Conservation (phyloP, 2,797 vertebrate species). For the Pangasius sanitwongsei region DNA sequence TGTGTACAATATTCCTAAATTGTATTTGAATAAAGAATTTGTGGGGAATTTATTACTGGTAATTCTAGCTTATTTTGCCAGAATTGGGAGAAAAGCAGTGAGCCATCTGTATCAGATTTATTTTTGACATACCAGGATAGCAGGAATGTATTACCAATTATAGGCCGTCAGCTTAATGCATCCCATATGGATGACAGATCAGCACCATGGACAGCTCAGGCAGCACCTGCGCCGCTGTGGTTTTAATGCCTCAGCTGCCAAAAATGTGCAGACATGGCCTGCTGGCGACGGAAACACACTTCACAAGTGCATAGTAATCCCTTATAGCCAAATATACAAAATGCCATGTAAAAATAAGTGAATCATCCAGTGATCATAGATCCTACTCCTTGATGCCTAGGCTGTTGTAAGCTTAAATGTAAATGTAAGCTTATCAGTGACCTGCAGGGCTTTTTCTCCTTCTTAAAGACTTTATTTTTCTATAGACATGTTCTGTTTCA, state of each 20-base stretch:
- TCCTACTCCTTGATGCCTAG: slow-evolving; percentile 10
- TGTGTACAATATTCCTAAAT: background rate
- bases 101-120: slow-evolving; percentile 11
- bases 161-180: slow-evolving; percentile 21
- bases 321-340: slow-evolving; percentile 13
- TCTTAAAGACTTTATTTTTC: slow-evolving; percentile 39
- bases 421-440: background rate
- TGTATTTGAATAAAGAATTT: slow-evolving; percentile 11
- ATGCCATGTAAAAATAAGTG: background rate
- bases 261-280: slow-evolving; percentile 27
- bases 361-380: background rate
- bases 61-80: background rate
- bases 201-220: slow-evolving; percentile 51
- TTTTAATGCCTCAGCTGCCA: slow-evolving; percentile 34
- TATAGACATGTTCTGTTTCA: slow-evolving; percentile 32
- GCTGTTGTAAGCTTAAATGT: too few relatives aligned
- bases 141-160: slow-evolving; percentile 32
- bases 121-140: slow-evolving; percentile 27
- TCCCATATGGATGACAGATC: slow-evolving; percentile 42
- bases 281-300: slow-evolving; percentile 11
- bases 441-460: background rate
- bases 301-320: slow-evolving; percentile 2
- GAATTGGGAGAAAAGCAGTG: slow-evolving; percentile 5
- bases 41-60: background rate
- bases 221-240: slow-evolving; percentile 23